Percentiles rank a stretch among this genome's conserved stretches.
Evolutionary conservation across 2,113 vertebrate genomes (phyloP).

Genomic region (Nycticorax nycticorax): DNA sequence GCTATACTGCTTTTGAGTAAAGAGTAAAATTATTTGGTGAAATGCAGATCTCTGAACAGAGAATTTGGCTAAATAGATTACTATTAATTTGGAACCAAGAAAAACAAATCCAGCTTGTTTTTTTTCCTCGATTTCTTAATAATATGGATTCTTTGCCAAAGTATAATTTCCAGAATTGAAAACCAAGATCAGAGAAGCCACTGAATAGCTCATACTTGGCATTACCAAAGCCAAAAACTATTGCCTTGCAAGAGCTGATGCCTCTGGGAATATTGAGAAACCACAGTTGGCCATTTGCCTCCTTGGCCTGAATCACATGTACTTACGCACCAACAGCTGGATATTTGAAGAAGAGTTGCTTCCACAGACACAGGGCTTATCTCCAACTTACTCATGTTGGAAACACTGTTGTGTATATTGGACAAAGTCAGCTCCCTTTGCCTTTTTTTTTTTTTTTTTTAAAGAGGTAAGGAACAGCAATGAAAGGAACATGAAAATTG

Average conservation of each 20-base stretch:
- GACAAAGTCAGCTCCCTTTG: neutral
- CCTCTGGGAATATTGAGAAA: neutral
- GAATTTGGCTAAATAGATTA: neutral
- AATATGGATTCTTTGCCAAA: neutral
- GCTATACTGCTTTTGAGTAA: neutral
- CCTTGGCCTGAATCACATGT: neutral
- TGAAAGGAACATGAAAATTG: neutral
- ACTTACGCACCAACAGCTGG: neutral
- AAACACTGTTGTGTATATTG: neutral
- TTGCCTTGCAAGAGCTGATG: neutral
- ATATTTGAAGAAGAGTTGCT: neutral
- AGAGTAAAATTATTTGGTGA: neutral
- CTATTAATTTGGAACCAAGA: neutral
- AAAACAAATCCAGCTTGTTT: neutral
- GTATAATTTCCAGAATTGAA: neutral
- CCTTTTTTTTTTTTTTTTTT: neutral
- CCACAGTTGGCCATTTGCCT: neutral
- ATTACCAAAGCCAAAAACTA: neutral
- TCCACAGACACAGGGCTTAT: neutral
- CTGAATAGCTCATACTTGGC: neutral
- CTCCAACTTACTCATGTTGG: neutral
- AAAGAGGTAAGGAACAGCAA: neutral
- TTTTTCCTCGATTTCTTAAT: neutral
- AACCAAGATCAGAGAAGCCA: neutral
- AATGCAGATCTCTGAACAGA: neutral